Evolutionary conservation across 2,888 invertebrate genomes (phyloP), one percentile per base, ranked within the genome.

Genomic region (Stenchaetothrips biformis): DNA sequence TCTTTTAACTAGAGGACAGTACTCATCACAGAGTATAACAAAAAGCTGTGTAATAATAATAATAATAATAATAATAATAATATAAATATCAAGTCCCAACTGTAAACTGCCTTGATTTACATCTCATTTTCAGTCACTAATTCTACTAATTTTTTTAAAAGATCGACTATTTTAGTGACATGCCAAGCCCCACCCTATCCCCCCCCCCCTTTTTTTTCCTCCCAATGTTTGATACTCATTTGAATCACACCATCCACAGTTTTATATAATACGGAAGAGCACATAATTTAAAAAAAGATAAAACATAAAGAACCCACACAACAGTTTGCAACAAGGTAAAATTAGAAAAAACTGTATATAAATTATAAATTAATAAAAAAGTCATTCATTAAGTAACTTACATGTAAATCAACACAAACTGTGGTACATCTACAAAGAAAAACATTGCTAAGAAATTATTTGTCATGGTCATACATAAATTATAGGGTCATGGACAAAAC

Each of bases 381-480:
- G 37, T 37, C 37, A 37, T 37, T 37, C 37, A 37, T 37, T 37
- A 37, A 37, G 37, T 37, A 2, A 37, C 37, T 37, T 37, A 37
- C 37, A 37, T 37, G 37, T 37, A 37, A 37, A 37, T 37, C 37
- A 37, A 37, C 37, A 37, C 4, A 37, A 37, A 37, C 37, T 37
- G 37, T 37, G 37, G 37, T 18, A 59, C 59, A 16, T 59, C 16
- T 8, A 18, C 16, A 59, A 16, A 59, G 4, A 18, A 59, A 59
- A 59, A 13, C 16, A 59, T 13, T 18, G 16, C 18, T 18, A 59
- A 59, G 59, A 59, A 59, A 37, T 13, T 7, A 59, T 59, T 59
- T 59, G 59, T 59, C 59, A 59, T 59, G 59, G 59, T 59, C 59
- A 59, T 13, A 59, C 59, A 59, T 13, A 59, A 59, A 59, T 59